These are phyloP conservation scores for Microctenopoma lineatum DNA, from an alignment of 2,797 vertebrate species.

Conservation along the genomic window DNA sequence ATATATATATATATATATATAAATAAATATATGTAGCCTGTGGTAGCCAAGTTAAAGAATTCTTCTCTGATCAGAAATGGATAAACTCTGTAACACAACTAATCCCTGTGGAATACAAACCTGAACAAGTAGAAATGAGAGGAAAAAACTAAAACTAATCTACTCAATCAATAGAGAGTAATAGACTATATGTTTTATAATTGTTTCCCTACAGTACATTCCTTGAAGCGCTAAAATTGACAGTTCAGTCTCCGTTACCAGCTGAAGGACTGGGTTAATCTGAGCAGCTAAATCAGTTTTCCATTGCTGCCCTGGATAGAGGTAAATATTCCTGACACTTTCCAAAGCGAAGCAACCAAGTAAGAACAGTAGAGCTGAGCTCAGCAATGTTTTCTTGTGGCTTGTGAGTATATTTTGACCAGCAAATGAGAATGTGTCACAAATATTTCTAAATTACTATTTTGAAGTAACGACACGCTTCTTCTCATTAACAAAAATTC, in stretches of 20 bases:
- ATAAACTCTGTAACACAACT: constrained; percentile 55
- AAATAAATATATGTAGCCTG: constrained; percentile 53
- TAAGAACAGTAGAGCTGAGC: constrained; percentile 68
- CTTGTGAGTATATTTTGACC: constrained; percentile 70
- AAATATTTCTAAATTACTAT: constrained; percentile 14
- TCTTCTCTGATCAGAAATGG: constrained; percentile 56
- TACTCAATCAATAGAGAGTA: constrained; percentile 30
- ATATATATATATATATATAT: too few relatives aligned
- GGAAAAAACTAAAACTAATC: constrained; percentile 50
- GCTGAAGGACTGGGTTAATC: constrained; percentile 38
- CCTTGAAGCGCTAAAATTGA: constrained; percentile 52
- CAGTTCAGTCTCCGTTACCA: too few relatives aligned
- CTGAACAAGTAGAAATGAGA: constrained; percentile 26
- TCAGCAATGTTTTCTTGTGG: constrained; percentile 58
- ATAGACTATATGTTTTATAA: constrained; percentile 25
- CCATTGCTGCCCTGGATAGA: constrained; percentile 60
- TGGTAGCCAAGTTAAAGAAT: constrained; percentile 40
- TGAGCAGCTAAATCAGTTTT: constrained; percentile 67
- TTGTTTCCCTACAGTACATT: constrained; percentile 25
- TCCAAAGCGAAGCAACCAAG: constrained; percentile 59
- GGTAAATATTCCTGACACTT: constrained; percentile 73
- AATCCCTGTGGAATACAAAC: constrained; percentile 61
- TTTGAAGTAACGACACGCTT: constrained; percentile 31
- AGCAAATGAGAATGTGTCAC: constrained; percentile 65
- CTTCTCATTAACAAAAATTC: constrained; percentile 53